These are phyloP conservation scores for Tinea pellionella DNA, from an alignment of 2,888 invertebrate genomes.

Conservation along the genomic window DNA sequence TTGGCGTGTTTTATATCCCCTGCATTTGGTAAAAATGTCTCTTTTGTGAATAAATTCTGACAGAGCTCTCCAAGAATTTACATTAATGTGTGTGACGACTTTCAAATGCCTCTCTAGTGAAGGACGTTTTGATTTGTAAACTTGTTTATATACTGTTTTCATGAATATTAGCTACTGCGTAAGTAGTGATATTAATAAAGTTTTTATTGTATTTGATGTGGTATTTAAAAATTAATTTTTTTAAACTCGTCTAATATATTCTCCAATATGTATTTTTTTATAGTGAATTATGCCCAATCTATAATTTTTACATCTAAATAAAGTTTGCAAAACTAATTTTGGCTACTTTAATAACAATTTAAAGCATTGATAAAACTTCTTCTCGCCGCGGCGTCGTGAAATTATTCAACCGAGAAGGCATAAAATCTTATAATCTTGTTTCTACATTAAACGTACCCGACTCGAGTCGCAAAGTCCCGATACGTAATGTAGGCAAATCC, in stretches of 20 bases:
- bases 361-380: too few relatives aligned
- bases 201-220: too few relatives aligned
- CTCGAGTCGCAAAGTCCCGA: slow-evolving; percentile 1
- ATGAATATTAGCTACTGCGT: too few relatives aligned
- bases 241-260: too few relatives aligned
- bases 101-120: not conserved
- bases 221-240: too few relatives aligned
- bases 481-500: slow-evolving; percentile 9
- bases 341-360: too few relatives aligned
- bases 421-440: slow-evolving; percentile 7
- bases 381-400: not conserved
- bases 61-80: not conserved
- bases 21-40: not conserved
- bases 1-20: not conserved
- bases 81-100: not conserved
- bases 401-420: not conserved
- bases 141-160: not conserved
- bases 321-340: too few relatives aligned
- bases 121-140: not conserved
- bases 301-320: too few relatives aligned
- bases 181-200: too few relatives aligned
- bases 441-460: not conserved
- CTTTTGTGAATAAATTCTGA: slow-evolving; percentile 3
- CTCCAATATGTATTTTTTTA: too few relatives aligned
- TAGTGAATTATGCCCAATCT: too few relatives aligned